Evolutionary conservation across 2,113 vertebrate genomes (phyloP).

Genomic region (Nansenia antarctica): DNA sequence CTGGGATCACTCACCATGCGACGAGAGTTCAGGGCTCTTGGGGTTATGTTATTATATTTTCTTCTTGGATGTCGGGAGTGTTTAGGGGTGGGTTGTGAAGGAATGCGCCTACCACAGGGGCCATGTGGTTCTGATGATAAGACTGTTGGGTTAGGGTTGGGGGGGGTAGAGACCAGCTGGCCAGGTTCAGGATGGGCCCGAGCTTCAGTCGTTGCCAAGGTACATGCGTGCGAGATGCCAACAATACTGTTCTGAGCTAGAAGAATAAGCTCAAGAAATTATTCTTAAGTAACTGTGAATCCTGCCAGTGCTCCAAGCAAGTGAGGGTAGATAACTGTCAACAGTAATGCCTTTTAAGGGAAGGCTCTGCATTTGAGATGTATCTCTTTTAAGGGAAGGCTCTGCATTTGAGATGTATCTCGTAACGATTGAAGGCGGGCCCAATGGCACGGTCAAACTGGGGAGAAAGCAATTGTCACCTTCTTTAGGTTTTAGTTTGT

Average conservation of each 20-base stretch:
- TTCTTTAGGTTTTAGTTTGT: constrained; percentile 14
- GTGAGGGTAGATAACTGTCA: constrained; percentile 4
- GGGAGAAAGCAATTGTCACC: not conserved
- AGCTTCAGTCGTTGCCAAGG: constrained; percentile 42
- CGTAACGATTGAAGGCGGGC: constrained; percentile 41
- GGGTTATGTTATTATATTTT: constrained; percentile 32
- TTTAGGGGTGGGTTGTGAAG: constrained; percentile 11
- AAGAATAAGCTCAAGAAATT: not conserved
- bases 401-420: constrained; percentile 39
- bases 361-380: constrained; percentile 33
- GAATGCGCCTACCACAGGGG: not conserved
- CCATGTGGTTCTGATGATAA: not conserved
- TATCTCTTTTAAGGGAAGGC: constrained; percentile 35
- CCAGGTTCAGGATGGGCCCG: constrained; percentile 23
- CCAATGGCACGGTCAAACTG: not conserved
- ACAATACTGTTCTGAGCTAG: constrained; percentile 33
- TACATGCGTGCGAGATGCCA: constrained; percentile 32
- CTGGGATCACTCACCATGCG: constrained; percentile 24
- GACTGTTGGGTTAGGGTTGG: constrained; percentile 20
- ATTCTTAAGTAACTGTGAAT: constrained; percentile 36
- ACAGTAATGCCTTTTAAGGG: constrained; percentile 31
- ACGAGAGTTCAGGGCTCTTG: constrained; percentile 15
- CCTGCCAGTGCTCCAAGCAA: constrained; percentile 2
- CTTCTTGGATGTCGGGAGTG: constrained; percentile 12
- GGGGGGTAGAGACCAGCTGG: constrained; percentile 16